A percentile compares a stretch with the other conserved stretches of the same genome.
phyloP scores from a whole-genome alignment of 2,113 vertebrate genomes.

The Toxotes chatareus region DNA sequence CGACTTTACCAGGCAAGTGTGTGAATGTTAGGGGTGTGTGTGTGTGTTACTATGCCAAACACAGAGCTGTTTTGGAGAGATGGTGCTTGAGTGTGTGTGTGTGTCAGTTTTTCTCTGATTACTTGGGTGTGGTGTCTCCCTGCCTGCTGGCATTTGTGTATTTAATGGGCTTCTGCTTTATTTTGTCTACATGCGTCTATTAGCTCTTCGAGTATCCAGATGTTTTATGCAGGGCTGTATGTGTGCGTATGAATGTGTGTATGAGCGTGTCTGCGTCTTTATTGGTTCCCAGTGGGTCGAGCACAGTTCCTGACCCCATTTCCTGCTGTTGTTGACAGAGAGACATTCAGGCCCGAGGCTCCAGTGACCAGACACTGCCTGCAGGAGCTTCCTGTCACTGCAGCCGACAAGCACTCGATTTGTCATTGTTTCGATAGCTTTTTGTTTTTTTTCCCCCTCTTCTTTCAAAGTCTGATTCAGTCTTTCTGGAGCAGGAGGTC shows the following conservation, averaged over 20 bases:
- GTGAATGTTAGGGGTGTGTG: not conserved
- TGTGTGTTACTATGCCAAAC: constrained; percentile 23
- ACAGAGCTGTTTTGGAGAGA: constrained; percentile 13
- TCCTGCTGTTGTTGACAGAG: constrained; percentile 71
- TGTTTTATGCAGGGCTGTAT: constrained; percentile 8
- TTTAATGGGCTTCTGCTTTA: not conserved
- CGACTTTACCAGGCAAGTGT: not conserved
- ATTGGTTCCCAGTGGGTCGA: constrained; percentile 66
- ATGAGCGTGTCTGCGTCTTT: constrained; percentile 30
- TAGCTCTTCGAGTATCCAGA: not conserved
- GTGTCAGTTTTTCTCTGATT: not conserved
- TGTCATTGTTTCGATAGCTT: constrained; percentile 48
- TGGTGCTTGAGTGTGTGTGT: not conserved
- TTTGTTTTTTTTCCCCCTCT: not conserved
- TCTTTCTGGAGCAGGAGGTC: constrained; percentile 45
- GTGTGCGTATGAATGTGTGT: constrained; percentile 18
- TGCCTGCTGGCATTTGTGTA: not conserved
- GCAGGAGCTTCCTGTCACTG: constrained; percentile 63
- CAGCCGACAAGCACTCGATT: constrained; percentile 44
- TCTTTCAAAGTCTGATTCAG: constrained; percentile 43
- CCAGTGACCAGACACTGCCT: constrained; percentile 64
- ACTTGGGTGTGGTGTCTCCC: not conserved
- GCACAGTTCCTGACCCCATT: constrained; percentile 73
- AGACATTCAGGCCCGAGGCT: constrained; percentile 55
- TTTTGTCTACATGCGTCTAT: not conserved